Conservation (phyloP, 2,888 invertebrate genomes). For the Heteromurus nitidus region DNA sequence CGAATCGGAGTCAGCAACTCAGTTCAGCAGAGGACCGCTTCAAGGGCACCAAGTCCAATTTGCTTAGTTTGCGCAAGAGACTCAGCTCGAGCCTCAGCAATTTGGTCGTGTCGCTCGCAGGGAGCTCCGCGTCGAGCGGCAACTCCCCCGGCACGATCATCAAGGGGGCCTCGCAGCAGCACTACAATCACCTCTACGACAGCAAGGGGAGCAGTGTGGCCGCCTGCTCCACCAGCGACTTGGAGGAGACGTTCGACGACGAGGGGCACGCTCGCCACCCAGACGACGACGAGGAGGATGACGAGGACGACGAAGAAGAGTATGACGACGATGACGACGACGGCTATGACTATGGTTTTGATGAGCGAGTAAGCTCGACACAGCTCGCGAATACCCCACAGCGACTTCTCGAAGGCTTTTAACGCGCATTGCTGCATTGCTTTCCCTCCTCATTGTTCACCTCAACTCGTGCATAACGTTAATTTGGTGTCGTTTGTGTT, state of each 20-base stretch:
- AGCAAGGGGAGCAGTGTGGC: constrained; percentile 62
- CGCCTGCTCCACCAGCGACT: constrained; percentile 54
- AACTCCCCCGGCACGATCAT: constrained; percentile 47
- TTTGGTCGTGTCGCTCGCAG: constrained; percentile 61
- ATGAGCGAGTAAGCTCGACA: too few species aligned
- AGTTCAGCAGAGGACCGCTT: constrained; percentile 34
- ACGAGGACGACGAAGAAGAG: constrained; percentile 62
- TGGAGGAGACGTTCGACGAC: constrained; percentile 27
- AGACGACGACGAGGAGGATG: constrained; percentile 23
- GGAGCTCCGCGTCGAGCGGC: constrained; percentile 24
- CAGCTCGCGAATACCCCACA: too few species aligned
- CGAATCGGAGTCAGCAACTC: constrained; percentile 1
- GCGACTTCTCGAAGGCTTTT: neutral
- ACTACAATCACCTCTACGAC: constrained; percentile 46
- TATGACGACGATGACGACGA: constrained; percentile 67
- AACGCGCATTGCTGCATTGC: neutral
- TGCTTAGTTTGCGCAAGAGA: constrained; percentile 52
- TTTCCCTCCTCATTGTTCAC: neutral
- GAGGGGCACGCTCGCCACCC: constrained; percentile 9
- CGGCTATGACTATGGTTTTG: constrained; percentile 64
- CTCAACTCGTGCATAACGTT: too few species aligned
- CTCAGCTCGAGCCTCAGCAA: constrained; percentile 65
- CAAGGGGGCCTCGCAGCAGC: constrained; percentile 22
- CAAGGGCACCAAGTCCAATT: constrained; percentile 50
- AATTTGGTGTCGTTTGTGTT: too few species aligned